Evolutionary conservation across 1,140 invertebrate genomes (phyloP), one percentile per base, ranked within the genome.

Genomic region (Heliconius eleuchia): DNA sequence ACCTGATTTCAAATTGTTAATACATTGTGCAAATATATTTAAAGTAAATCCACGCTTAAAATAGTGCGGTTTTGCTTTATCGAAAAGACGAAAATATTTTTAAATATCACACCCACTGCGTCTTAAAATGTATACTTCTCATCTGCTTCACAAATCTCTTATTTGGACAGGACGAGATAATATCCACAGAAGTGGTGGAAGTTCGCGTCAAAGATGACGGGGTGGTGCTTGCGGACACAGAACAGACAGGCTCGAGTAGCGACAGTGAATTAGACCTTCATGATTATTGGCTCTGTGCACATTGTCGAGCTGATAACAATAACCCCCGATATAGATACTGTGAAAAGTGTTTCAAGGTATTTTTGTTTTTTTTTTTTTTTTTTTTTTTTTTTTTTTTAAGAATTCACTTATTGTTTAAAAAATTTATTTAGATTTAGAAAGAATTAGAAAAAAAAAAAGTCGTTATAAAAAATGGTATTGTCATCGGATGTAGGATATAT

Each of bases 301-400:
- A 95, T 80, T 97, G 96, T 87, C 95, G 95, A 30, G 94, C 94
- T 16, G 85, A 88, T 66, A 96, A 96, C 87, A 96, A 96, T 85
- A 96, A 96, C 93, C 96, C 96, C 34, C 86, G 95, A 50, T 96
- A 95, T 88, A 93, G 95, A 60, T 96, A 96, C 91, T 97, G 96
- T 89, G 95, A 96, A 89, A 96, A 78, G 74, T 82, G 80, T 42
- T 80, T 80, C 71, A 80, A 77, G 74, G 71, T 84, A 27, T 27
- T 60, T 9, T 60, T 37, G 34, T 37, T 9, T 50, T 52, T 52
- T 18, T 13, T 18, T 50, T 16, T 52, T 8, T 19, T 52, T 18
- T 50, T 16, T 52, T 18, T 50, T 13, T 52, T 8, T 19, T 52
- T 18, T 50, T 16, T 52, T 8, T 19, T 52, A 6, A 52, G 50